A percentile compares a stretch with the other conserved stretches of the same genome.
Conservation (phyloP, 2,113 vertebrate species). For the Steatornis caripensis region DNA sequence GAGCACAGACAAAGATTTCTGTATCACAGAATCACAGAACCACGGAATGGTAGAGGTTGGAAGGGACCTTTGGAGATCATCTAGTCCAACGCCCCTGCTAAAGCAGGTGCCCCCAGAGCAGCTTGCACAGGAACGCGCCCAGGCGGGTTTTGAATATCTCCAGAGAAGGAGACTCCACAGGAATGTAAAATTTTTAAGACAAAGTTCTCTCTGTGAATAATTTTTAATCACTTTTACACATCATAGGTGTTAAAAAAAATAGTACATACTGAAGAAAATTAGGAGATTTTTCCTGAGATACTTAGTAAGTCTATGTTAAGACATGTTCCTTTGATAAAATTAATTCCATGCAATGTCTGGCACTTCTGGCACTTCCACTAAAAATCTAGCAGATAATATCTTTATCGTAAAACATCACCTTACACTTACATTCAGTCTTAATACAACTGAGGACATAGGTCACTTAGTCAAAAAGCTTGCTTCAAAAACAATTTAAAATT, state of each 20-base stretch:
- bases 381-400: not conserved
- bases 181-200: not conserved
- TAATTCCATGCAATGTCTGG: not conserved
- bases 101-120: too few species aligned
- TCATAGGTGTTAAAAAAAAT: not conserved
- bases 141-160: too few species aligned
- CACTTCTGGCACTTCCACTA: not conserved
- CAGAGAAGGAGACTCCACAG: too few species aligned
- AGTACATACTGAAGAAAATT: not conserved
- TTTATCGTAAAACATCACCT: not conserved
- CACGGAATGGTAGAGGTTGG: too few species aligned
- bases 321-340: not conserved
- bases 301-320: not conserved
- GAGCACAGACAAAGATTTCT: not conserved
- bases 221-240: not conserved
- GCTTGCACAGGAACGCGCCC: too few species aligned
- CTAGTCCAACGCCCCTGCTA: too few species aligned
- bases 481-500: not conserved
- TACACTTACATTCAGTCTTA: not conserved
- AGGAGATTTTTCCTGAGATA: not conserved
- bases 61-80: too few species aligned
- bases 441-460: not conserved
- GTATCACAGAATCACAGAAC: too few species aligned
- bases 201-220: not conserved
- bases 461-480: not conserved